A percentile compares a stretch with the other conserved stretches of the same genome.
Conservation (phyloP, 2,888 invertebrate genomes). For the Drosophila phalerata region DNA sequence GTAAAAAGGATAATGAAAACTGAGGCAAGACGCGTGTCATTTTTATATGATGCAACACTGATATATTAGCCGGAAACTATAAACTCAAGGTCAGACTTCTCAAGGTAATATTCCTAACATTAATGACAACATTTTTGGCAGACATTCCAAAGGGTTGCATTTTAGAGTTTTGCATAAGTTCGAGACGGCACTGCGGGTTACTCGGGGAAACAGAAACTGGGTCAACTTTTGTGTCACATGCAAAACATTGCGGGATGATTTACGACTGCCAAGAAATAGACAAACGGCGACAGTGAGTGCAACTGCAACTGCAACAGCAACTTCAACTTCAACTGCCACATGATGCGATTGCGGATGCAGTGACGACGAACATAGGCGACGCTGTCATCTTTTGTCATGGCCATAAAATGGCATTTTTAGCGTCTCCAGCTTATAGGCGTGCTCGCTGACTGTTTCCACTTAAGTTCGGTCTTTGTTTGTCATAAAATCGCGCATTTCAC, state of each 20-base stretch:
- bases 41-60: slow-evolving; percentile 37
- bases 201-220: slow-evolving; percentile 35
- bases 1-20: slow-evolving; percentile 20
- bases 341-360: slow-evolving; percentile 55
- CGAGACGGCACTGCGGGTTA: slow-evolving; percentile 44
- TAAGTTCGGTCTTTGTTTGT: slow-evolving; percentile 49
- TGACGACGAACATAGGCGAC: slow-evolving; percentile 34
- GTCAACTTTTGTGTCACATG: slow-evolving; percentile 64
- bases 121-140: not conserved
- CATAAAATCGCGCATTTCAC: slow-evolving; percentile 70
- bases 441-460: slow-evolving; percentile 68
- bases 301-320: slow-evolving; percentile 24
- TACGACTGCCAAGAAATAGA: slow-evolving; percentile 59
- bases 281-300: slow-evolving; percentile 32
- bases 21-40: slow-evolving; percentile 43
- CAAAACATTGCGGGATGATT: slow-evolving; percentile 68
- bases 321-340: slow-evolving; percentile 13
- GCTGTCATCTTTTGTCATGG: slow-evolving; percentile 67
- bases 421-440: slow-evolving; percentile 56
- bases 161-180: slow-evolving; percentile 46
- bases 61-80: not conserved
- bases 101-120: slow-evolving; percentile 1
- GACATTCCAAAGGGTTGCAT: slow-evolving; percentile 38
- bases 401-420: slow-evolving; percentile 55
- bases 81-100: slow-evolving; percentile 34